Evolutionary conservation across 2,888 invertebrate species (phyloP), one percentile per base, ranked within the genome.

Genomic region (Poecilus cupreus): DNA sequence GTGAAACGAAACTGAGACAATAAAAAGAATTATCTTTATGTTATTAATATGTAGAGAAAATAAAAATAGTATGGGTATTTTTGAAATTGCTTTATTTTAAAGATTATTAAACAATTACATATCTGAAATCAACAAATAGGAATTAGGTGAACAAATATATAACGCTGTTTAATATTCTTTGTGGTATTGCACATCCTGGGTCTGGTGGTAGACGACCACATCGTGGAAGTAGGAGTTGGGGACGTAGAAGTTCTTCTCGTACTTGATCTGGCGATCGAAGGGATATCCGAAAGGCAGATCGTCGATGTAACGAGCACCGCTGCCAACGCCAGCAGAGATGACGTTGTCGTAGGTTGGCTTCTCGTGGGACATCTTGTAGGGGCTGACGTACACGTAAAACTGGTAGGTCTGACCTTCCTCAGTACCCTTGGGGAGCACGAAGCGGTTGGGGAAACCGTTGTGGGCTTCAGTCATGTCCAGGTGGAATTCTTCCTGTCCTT

Each of bases 241-340:
- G 16, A 93, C 92, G 84, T 90, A 90, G 91, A 93, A 94, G 82
- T 89, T 90, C 70, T 88, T 88, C 60, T 92, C 89, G 70, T 83
- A 85, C 57, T 92, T 90, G 85, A 94, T 91, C 20, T 90, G 89
- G 84, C 94, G 93, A 87, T 96, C 95, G 87, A 96, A 92, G 82
- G 96, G 96, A 91, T 93, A 96, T 77, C 94, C 94, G 85, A 93
- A 90, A 60, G 94, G 91, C 87, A 91, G 91, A 83, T 90, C 91
- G 87, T 95, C 94, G 64, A 93, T 89, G 78, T 87, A 85, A 74
- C 89, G 86, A 89, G 91, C 87, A 87, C 91, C 92, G 86, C 90
- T 90, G 84, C 91, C 92, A 82, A 91, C 88, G 84, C 90, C 91
- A 82, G 91, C 90, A 74, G 90, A 89, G 86, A 91, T 90, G n/a